phyloP scores from a whole-genome alignment of 2,113 vertebrate genomes.

The Chionis minor region DNA sequence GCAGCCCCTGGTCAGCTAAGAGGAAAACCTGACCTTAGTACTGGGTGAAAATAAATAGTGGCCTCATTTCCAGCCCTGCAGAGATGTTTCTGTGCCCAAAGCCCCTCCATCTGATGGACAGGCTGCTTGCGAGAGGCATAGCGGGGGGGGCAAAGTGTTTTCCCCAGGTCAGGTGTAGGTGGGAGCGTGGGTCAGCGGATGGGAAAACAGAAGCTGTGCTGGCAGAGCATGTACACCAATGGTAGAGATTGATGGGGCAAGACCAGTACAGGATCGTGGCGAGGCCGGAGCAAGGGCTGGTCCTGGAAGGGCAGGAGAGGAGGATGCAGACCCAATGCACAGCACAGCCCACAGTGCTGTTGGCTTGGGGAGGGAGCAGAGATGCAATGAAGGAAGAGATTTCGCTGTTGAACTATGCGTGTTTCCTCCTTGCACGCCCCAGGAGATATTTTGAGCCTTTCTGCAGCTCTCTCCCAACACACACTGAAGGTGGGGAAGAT shows the following conservation, averaged over 20 bases:
- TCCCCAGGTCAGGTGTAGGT: not conserved
- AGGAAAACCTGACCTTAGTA: not conserved
- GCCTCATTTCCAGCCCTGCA: not conserved
- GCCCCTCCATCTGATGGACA: not conserved
- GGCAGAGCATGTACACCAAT: not conserved
- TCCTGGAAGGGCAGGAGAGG: not conserved
- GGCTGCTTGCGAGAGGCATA: not conserved
- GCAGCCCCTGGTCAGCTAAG: not conserved
- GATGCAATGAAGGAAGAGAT: not conserved
- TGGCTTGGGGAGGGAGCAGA: not conserved
- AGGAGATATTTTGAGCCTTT: not conserved
- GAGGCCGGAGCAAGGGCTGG: not conserved
- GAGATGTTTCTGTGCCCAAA: not conserved
- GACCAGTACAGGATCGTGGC: not conserved
- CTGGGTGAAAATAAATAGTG: not conserved
- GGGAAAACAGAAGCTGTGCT: not conserved
- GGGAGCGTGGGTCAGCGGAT: fast-evolving
- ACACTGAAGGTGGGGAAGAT: not conserved
- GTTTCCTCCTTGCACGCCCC: not conserved
- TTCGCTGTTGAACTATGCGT: not conserved
- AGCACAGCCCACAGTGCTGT: not conserved
- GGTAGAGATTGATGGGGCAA: not conserved
- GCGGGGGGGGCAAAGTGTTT: not conserved
- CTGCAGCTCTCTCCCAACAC: not conserved
- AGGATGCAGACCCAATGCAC: fast-evolving